Percentiles rank a stretch among this genome's conserved stretches.
Conservation (phyloP, 1,140 invertebrate genomes). For the Saccostrea cuccullata region DNA sequence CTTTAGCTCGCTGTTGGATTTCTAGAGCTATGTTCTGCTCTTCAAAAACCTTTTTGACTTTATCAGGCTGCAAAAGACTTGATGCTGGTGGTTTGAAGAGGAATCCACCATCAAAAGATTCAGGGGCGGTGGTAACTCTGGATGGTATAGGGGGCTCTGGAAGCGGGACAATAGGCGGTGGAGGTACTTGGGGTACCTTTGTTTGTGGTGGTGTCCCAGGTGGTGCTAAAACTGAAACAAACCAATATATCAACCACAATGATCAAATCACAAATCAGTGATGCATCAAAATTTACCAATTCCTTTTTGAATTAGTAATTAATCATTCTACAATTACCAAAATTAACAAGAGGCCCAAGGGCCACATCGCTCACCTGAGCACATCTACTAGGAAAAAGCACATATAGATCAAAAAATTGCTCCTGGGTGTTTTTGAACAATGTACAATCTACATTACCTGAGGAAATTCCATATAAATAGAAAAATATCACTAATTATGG, state of each 20-base stretch:
- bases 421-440: too few relatives aligned
- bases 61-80: conserved; percentile 15
- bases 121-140: background rate
- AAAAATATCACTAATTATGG: too few relatives aligned
- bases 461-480: too few relatives aligned
- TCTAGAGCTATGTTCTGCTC: background rate
- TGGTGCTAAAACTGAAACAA: background rate
- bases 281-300: too few relatives aligned
- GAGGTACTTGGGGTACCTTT: background rate
- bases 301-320: too few relatives aligned
- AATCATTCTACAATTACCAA: too few relatives aligned
- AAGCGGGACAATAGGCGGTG: background rate
- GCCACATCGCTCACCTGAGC: too few relatives aligned
- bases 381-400: too few relatives aligned
- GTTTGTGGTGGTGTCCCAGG: background rate
- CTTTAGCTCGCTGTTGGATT: conserved; percentile 18
- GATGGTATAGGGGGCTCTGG: conserved; percentile 1
- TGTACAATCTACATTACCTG: too few relatives aligned
- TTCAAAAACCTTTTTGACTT: conserved; percentile 24
- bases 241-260: background rate
- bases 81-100: conserved; percentile 15
- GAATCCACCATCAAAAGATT: background rate
- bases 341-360: too few relatives aligned
- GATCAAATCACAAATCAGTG: background rate
- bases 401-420: too few relatives aligned